A percentile compares a stretch with the other conserved stretches of the same genome.
These are phyloP conservation scores for Labia minor DNA, from an alignment of 2,888 invertebrate species.

Conservation along the genomic window DNA sequence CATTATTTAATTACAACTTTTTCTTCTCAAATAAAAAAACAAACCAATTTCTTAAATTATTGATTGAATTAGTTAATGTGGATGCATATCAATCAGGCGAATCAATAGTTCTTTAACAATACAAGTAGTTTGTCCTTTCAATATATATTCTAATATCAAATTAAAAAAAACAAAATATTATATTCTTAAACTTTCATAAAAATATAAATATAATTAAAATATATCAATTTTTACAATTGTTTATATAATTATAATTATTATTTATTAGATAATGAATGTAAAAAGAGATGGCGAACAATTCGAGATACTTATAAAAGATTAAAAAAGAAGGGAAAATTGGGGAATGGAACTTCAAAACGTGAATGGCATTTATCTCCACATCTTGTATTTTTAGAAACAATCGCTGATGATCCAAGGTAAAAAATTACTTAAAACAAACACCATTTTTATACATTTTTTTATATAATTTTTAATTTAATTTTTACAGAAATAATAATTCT, in stretches of 20 bases:
- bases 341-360: neutral
- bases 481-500: neutral
- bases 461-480: neutral
- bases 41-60: neutral
- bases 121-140: no score
- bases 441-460: no score
- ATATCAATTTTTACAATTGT: no score
- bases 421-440: neutral
- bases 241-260: no score
- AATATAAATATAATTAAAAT: no score
- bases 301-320: neutral
- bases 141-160: no score
- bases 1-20: neutral
- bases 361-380: neutral
- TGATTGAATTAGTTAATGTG: neutral
- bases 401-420: neutral
- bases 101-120: no score
- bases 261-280: constrained; percentile 1
- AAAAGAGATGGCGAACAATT: constrained; percentile 6
- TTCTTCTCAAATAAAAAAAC: neutral
- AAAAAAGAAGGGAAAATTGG: neutral
- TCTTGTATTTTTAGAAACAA: neutral
- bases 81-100: neutral
- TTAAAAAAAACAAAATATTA: no score
- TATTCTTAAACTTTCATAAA: no score